Conservation (phyloP, 2,797 vertebrate species). For the Halcyon badia region DNA sequence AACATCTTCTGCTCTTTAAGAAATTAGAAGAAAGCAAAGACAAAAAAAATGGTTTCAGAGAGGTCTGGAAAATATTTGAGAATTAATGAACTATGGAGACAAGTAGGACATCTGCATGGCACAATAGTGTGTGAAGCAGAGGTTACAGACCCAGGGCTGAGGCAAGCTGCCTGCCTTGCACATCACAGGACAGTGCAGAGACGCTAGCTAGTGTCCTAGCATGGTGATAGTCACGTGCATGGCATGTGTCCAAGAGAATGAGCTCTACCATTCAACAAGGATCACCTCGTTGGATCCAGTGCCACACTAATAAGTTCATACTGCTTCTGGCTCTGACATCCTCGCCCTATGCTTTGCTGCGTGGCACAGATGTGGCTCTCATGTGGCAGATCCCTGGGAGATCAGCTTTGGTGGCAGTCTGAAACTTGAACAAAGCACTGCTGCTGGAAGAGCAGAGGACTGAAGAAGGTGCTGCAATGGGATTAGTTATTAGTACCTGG, state of each 20-base stretch:
- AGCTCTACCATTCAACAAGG: background rate
- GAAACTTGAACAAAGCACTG: background rate
- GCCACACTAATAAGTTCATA: background rate
- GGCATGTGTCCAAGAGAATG: background rate
- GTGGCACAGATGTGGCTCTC: fast-evolving
- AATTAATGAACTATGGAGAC: background rate
- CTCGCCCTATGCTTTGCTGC: background rate
- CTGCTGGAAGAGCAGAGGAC: background rate
- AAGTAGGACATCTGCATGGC: background rate
- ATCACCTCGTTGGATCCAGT: background rate
- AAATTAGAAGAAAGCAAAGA: background rate
- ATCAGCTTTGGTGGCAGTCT: background rate
- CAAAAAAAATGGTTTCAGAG: background rate
- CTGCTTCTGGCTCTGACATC: background rate
- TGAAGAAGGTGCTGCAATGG: background rate
- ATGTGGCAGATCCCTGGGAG: background rate
- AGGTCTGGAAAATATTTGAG: background rate
- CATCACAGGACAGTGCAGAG: no score
- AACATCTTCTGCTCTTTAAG: background rate
- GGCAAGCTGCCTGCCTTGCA: background rate
- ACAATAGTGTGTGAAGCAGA: background rate
- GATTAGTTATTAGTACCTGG: background rate
- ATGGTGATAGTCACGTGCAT: fast-evolving
- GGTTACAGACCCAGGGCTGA: background rate
- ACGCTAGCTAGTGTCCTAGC: background rate